phyloP scores from a whole-genome alignment of 1,140 invertebrate species.

The Lasioglossum baleicum region DNA sequence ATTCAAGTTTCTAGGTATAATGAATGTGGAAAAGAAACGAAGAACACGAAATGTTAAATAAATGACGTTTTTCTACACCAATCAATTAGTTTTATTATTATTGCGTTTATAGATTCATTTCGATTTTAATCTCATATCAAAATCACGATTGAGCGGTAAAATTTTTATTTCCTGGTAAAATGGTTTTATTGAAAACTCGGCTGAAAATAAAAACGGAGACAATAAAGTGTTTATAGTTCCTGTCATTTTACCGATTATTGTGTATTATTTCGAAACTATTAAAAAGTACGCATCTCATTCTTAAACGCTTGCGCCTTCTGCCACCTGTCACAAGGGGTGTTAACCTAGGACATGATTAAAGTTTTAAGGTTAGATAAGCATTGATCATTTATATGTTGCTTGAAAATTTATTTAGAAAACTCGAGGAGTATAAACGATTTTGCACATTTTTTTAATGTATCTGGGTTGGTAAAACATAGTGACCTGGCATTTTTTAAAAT shows the following conservation, averaged over 20 bases:
- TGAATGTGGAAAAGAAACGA: not conserved
- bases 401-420: not conserved
- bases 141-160: not conserved
- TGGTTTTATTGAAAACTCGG: not conserved
- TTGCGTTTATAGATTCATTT: not conserved
- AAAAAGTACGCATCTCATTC: not conserved
- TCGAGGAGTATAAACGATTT: not conserved
- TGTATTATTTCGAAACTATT: no score
- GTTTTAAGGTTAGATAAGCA: slow-evolving; percentile 23
- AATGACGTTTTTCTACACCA: slow-evolving; percentile 42
- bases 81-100: slow-evolving; percentile 15
- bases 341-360: not conserved
- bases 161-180: not conserved
- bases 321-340: not conserved
- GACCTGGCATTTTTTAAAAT: not conserved
- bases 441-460: slow-evolving; percentile 15
- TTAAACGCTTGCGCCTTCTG: slow-evolving; percentile 2
- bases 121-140: not conserved
- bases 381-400: not conserved
- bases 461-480: not conserved
- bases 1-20: slow-evolving; percentile 20
- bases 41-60: slow-evolving; percentile 30
- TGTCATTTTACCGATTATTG: not conserved
- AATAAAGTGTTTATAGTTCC: not conserved
- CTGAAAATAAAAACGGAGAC: not conserved